phyloP scores from a whole-genome alignment of 2,113 vertebrate genomes.

The Centropus bengalensis region DNA sequence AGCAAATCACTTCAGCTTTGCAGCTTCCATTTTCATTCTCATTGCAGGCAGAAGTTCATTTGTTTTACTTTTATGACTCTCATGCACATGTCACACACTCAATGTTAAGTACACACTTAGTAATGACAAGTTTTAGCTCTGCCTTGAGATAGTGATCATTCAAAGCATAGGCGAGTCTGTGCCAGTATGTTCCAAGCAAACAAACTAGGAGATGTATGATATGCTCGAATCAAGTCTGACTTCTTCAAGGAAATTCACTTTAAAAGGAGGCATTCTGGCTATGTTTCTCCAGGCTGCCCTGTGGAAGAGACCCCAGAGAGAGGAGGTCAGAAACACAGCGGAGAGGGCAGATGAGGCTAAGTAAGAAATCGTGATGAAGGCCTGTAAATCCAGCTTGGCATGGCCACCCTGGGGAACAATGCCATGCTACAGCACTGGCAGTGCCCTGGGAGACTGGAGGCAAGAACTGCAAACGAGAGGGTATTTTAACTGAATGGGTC shows the following conservation, averaged over 20 bases:
- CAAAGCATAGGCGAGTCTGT: not conserved
- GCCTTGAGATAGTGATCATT: not conserved
- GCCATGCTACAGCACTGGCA: fast-evolving
- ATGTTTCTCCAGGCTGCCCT: not conserved
- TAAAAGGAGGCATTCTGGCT: not conserved
- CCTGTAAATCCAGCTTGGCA: not conserved
- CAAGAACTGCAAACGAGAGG: not conserved
- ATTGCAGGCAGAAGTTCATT: not conserved
- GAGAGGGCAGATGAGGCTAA: not conserved
- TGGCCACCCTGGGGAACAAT: not conserved
- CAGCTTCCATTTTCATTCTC: not conserved
- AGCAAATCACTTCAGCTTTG: not conserved
- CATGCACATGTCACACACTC: not conserved
- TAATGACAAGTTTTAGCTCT: not conserved
- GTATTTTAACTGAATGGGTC: not conserved
- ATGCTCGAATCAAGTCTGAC: not conserved
- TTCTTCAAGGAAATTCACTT: not conserved
- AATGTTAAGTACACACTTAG: not conserved
- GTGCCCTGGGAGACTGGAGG: not conserved
- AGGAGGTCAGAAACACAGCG: not conserved
- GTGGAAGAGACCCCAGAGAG: not conserved
- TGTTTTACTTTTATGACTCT: not conserved
- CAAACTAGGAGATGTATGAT: not conserved
- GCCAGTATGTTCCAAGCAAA: not conserved
- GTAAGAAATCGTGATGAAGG: not conserved